A percentile compares a stretch with the other conserved stretches of the same genome.
These are phyloP conservation scores for Synergus itoensis DNA, from an alignment of 2,888 invertebrate species.

Conservation along the genomic window DNA sequence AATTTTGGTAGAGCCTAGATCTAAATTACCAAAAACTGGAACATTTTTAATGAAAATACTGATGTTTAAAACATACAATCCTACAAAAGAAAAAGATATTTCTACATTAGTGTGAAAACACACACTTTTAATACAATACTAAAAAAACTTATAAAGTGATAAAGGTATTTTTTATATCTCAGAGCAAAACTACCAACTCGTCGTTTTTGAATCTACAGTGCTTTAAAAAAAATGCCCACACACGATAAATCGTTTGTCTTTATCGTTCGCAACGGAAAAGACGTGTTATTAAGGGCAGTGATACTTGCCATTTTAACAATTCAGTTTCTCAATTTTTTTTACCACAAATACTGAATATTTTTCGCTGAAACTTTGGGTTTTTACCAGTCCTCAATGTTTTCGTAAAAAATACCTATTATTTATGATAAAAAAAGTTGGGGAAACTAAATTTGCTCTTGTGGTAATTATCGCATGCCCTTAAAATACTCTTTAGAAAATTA, in stretches of 20 bases:
- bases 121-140: neutral
- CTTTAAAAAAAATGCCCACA: slow-evolving; percentile 2
- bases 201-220: neutral
- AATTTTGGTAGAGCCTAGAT: neutral
- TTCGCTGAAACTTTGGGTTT: no score
- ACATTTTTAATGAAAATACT: neutral
- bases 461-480: no score
- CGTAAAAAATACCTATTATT: no score
- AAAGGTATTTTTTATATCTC: neutral
- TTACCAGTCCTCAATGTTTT: no score
- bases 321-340: no score
- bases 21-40: neutral
- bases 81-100: neutral
- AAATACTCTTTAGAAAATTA: no score
- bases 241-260: neutral
- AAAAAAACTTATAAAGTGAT: neutral
- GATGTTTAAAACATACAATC: neutral
- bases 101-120: neutral
- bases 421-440: no score
- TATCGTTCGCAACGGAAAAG: neutral
- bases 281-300: no score
- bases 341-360: no score
- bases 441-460: no score
- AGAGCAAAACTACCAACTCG: neutral
- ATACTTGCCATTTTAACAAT: no score